Base-by-base conservation (phyloP, 1,140 invertebrate genomes). In the Cecropterus lyciades region DNA sequence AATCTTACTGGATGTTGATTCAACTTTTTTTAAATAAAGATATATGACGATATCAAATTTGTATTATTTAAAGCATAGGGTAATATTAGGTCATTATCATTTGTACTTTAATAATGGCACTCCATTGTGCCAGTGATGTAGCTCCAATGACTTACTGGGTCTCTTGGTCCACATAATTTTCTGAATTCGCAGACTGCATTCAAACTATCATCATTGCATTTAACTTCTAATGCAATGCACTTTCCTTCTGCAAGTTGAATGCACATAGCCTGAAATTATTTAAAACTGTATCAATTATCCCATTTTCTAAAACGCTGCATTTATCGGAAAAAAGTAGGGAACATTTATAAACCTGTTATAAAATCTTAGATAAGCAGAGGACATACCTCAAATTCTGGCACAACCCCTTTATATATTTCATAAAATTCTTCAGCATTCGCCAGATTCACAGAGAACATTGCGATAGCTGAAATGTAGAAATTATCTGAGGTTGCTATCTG, bases 381-480 rank as follows among this genome's bases (percentile, higher is more conserved):
- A n/a, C n/a, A n/a, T 20, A n/a, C 96, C 77, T 95, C 93, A 89
- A 97, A 98, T 85, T 98, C 96, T 9, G 94, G 93, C 11, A 98
- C 87, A 57, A 98, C 95, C n/a, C 96, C 96, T 89, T 97, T 97
- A 82, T 99, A 99, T 30, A 99, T 95, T 93, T 99, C 98, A 79
- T 96, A 95, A 93, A 99, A 98, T 92, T 98, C 97, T 87, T 97
- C 95, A 13, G 96, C 96, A 85, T 97, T 96, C 5, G 94, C 92
- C 57, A 95, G 87, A 69, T 96, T 96, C 72, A 98, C 91, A 68
- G 95, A 93, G 80, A 97, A 96, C 94, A 97, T 95, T 78, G 96
- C 94, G 65, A 98, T 92, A 7, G 96, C 97, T 2, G 95, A 95
- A 48, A 99, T 95, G 43, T 93, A 93, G 80, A 96, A 99, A 8